Conservation (phyloP, 2,888 invertebrate genomes). For the Yponomeuta evonymella region DNA sequence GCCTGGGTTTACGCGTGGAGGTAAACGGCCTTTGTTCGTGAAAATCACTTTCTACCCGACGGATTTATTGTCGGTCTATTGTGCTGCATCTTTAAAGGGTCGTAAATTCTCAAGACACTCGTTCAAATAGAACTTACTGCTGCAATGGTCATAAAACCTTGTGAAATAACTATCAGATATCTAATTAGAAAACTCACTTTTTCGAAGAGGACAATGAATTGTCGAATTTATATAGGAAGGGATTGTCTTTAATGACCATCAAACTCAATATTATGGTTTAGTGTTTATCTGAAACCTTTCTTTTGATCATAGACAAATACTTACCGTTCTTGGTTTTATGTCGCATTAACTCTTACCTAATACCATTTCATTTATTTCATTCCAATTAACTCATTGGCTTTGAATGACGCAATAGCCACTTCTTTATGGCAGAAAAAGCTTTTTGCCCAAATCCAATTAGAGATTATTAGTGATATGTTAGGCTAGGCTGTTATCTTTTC, state of each 20-base stretch:
- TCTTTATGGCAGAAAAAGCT: neutral
- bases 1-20: neutral
- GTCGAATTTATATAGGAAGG: neutral
- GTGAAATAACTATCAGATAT: too few relatives aligned
- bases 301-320: too few relatives aligned
- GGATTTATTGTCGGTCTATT: neutral
- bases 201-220: neutral
- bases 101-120: neutral
- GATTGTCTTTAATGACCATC: neutral
- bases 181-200: too few relatives aligned
- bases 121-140: neutral
- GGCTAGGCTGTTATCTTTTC: neutral
- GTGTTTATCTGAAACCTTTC: too few relatives aligned
- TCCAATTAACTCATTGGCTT: neutral
- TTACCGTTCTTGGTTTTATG: neutral
- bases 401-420: neutral
- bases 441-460: constrained; percentile 3
- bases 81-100: neutral
- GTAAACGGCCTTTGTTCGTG: constrained; percentile 8
- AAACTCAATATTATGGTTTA: too few relatives aligned
- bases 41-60: constrained; percentile 11
- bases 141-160: neutral
- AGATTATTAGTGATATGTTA: neutral
- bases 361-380: neutral
- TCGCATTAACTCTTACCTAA: neutral